Evolutionary conservation across 2,888 invertebrate genomes (phyloP), one percentile per base, ranked within the genome.

Genomic region (Coleophora deauratella): DNA sequence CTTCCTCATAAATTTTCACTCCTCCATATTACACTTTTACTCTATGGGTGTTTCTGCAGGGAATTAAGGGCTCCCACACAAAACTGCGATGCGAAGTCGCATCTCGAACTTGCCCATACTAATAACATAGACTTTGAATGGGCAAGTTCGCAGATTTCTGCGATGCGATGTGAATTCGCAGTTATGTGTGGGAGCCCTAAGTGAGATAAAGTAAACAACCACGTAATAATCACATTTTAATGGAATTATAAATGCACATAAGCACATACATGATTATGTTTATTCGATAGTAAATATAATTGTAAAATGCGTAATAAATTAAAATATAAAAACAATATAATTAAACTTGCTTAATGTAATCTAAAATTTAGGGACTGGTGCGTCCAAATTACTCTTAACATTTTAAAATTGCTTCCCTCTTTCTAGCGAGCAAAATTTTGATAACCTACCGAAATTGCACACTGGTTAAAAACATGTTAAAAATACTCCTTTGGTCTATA

Each of bases 201-300:
- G 21, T 4, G 14, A 9, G 9, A 28, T 44, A 28, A 43, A 53
- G 50, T 54, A 62, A 66, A 69, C 51, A 55, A 60, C 53, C 52
- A 66, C 71, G 69, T 80, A 78, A 66, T 81, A 82, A 82, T 85
- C 73, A 82, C 72, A 79, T 67, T 85, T 82, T 84, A 82, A 63
- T 84, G 75, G 79, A 81, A 81, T 82, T 72, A 78, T 75, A 81
- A 79, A 82, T 72, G 79, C 80, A 74, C 60, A 81, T n/a, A 37
- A 81, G 80, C 72, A 62, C 59, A 72, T 66, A 74, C 77, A 79
- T 75, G 65, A 72, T 74, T 72, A 73, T 71, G 72, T 58, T 66
- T 41, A 44, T 66, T 70, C 64, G 59, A 75, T 65, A 79, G 81
- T 81, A 79, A 78, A 78, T 78, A 31, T 66, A 55, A 62, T 74